phyloP scores from a whole-genome alignment of 2,888 invertebrate genomes.

The Leistus spinibarbis region DNA sequence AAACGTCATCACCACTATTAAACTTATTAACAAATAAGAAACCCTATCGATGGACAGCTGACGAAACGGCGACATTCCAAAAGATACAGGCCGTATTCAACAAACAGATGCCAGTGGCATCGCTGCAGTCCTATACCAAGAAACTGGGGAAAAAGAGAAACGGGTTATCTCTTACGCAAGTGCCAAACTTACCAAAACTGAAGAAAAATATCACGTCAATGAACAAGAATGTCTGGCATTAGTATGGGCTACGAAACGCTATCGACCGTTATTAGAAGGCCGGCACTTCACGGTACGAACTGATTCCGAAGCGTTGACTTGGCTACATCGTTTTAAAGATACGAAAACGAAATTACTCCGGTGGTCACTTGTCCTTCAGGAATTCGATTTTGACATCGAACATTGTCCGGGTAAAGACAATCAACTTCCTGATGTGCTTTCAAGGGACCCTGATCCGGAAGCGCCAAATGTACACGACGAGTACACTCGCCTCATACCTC shows the following conservation, averaged over 20 bases:
- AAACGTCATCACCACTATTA: constrained; percentile 43
- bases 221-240: constrained; percentile 45
- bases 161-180: constrained; percentile 43
- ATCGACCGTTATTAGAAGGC: constrained; percentile 44
- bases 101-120: constrained; percentile 41
- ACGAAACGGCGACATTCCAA: constrained; percentile 35
- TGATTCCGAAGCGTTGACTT: constrained; percentile 43
- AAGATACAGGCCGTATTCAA: constrained; percentile 28
- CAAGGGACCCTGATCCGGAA: constrained; percentile 31
- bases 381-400: constrained; percentile 43
- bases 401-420: constrained; percentile 43
- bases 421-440: constrained; percentile 42
- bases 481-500: not conserved
- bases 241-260: constrained; percentile 44
- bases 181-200: constrained; percentile 36
- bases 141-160: constrained; percentile 5
- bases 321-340: constrained; percentile 41
- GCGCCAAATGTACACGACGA: not conserved
- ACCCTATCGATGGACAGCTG: constrained; percentile 37
- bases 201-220: constrained; percentile 44
- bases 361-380: constrained; percentile 42
- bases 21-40: constrained; percentile 35
- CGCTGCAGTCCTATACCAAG: constrained; percentile 45
- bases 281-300: constrained; percentile 42
- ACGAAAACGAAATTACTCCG: constrained; percentile 39